Base-by-base conservation (phyloP, 2,888 invertebrate genomes). In the Drosophila incognita region DNA sequence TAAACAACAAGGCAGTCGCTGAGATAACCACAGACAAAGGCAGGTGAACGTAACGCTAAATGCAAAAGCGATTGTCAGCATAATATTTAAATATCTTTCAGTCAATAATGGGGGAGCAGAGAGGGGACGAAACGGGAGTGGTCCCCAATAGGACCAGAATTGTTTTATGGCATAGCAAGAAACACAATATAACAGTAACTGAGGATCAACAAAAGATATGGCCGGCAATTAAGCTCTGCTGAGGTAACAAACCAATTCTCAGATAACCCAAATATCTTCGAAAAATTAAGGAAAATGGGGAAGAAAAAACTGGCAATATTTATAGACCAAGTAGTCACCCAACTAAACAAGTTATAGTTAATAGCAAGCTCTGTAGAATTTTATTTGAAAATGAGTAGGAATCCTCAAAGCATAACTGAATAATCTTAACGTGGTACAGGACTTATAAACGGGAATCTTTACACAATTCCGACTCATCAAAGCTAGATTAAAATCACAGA, bases 1-100 rank as follows among this genome's bases (percentile, higher is more conserved):
- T 82, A 82, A 82, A 77, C 70, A 68, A 38, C n/a, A 21, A 24
- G 36, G 46, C 60, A 49, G 15, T 27, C 46, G 53, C 58, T 57
- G 65, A 63, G 72, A 75, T 69, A 75, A 75, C 65, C 61, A 63
- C 29, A 57, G 53, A 51, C 27, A 63, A 31, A 63, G n/a, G 21
- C 69, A 69, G 67, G 78, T 78, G 79, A 78, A 78, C 62, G 76
- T 56, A 62, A 40, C 54, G 5, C 61, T 36, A 51, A 58, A 54
- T 33, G 49, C 62, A 66, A 29, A 46, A 33, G 40, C 36, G 33
- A 62, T 29, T n/a, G 54, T 29, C 61, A 38, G 58, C 33, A 52
- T 40, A 51, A 57, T 62, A 57, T 35, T 62, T 36, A 48, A 49
- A n/a, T 21, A 67, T 56, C 33, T 49, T 18, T 13, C 49, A 56